These are phyloP conservation scores for Drosophila quadrilineata DNA, from an alignment of 1,140 invertebrate species.

Conservation along the genomic window DNA sequence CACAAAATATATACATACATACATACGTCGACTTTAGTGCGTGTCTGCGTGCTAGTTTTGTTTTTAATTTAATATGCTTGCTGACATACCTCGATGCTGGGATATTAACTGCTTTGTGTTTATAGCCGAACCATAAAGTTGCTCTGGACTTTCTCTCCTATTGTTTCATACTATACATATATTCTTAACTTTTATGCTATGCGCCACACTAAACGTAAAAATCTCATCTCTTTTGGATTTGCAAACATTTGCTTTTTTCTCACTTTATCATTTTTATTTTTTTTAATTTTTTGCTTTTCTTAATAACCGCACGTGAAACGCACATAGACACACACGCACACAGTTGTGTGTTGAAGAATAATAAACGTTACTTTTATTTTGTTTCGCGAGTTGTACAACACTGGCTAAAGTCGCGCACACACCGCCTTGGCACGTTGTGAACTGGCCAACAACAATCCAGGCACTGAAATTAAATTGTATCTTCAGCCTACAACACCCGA, in stretches of 20 bases:
- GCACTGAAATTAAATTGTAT: slow-evolving; percentile 57
- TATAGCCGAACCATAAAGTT: slow-evolving; percentile 7
- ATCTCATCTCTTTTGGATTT: slow-evolving; percentile 55
- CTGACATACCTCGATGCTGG: slow-evolving; percentile 8
- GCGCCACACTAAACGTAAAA: slow-evolving; percentile 29
- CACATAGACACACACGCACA: slow-evolving; percentile 18
- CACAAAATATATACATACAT: background rate
- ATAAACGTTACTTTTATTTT: slow-evolving; percentile 15
- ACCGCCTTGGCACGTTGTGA: slow-evolving; percentile 53
- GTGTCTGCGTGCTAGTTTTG: slow-evolving; percentile 16
- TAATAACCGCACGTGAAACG: slow-evolving; percentile 54
- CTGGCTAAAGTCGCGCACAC: slow-evolving; percentile 38
- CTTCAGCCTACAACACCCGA: slow-evolving; percentile 24
- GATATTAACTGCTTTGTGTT: background rate
- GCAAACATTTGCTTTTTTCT: too few species aligned
- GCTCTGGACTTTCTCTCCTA: background rate
- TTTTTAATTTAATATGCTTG: background rate
- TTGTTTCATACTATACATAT: background rate
- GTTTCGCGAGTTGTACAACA: slow-evolving; percentile 26
- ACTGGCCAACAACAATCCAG: slow-evolving; percentile 79
- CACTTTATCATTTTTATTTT: too few species aligned
- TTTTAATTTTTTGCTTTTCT: slow-evolving; percentile 15
- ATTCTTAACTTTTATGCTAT: slow-evolving; percentile 14
- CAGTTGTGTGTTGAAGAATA: slow-evolving; percentile 31
- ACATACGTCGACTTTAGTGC: background rate